Conservation (phyloP, 2,797 vertebrate genomes). For the Rhincodon typus region DNA sequence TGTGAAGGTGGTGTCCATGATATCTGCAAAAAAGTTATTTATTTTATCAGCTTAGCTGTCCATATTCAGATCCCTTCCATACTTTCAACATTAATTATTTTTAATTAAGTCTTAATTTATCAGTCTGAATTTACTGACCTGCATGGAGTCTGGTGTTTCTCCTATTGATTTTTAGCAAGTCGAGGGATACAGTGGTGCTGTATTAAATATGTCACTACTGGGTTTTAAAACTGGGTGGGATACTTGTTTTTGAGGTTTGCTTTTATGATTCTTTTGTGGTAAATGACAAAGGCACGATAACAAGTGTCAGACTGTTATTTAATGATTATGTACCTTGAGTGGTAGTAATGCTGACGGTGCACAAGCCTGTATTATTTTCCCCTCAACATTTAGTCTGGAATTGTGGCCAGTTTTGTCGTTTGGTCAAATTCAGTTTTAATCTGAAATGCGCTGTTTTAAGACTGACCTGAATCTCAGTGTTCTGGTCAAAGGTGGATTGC, state of each 20-base stretch:
- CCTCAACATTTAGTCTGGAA: neutral
- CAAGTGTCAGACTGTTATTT: neutral
- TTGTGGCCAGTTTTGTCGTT: neutral
- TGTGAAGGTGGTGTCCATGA: neutral
- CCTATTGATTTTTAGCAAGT: neutral
- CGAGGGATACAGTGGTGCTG: neutral
- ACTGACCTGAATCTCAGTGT: neutral
- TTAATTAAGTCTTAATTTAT: neutral
- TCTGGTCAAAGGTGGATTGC: neutral
- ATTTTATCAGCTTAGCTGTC: neutral
- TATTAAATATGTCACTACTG: neutral
- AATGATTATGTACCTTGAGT: neutral
- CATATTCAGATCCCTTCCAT: neutral
- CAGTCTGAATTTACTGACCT: neutral
- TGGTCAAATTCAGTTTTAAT: neutral
- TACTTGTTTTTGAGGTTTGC: neutral
- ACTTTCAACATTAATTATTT: neutral
- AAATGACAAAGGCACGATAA: neutral
- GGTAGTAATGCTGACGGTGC: neutral
- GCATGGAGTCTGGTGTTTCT: neutral
- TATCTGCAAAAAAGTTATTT: neutral
- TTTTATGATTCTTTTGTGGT: neutral
- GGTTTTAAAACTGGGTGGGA: neutral
- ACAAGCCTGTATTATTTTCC: neutral
- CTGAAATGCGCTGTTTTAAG: neutral